phyloP scores from a whole-genome alignment of 2,797 vertebrate genomes.

The Pangasius sanitwongsei region DNA sequence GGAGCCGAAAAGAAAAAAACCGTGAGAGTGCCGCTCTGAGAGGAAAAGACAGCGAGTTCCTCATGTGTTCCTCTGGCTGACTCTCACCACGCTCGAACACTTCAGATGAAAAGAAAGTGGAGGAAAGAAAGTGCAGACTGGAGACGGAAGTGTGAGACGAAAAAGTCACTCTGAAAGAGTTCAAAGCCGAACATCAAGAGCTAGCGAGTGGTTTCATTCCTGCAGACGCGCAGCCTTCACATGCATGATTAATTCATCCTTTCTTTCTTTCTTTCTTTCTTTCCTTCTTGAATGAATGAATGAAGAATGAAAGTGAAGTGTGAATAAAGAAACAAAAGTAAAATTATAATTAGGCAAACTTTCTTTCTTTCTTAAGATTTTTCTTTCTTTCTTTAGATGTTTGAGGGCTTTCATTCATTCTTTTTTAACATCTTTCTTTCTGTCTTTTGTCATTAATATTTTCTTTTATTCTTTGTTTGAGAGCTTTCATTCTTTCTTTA shows the following conservation, averaged over 20 bases:
- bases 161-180: conserved; percentile 9
- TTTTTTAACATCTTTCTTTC: no score
- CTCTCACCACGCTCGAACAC: conserved; percentile 17
- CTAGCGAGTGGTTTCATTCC: conserved; percentile 9
- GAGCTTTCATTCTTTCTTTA: no score
- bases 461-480: no score
- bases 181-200: conserved; percentile 28
- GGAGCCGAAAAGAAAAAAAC: neutral
- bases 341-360: no score
- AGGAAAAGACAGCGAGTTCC: neutral
- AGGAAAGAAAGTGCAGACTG: neutral
- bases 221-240: neutral
- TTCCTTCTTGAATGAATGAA: neutral
- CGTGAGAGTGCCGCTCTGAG: neutral
- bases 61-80: neutral
- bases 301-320: no score
- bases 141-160: neutral
- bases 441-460: no score
- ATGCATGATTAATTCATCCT: neutral
- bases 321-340: no score
- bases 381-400: no score
- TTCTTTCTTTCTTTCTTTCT: neutral
- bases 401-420: no score
- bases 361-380: no score
- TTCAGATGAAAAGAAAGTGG: conserved; percentile 29